phyloP scores from a whole-genome alignment of 2,888 invertebrate genomes.

The Linnaemya tessellans region DNA sequence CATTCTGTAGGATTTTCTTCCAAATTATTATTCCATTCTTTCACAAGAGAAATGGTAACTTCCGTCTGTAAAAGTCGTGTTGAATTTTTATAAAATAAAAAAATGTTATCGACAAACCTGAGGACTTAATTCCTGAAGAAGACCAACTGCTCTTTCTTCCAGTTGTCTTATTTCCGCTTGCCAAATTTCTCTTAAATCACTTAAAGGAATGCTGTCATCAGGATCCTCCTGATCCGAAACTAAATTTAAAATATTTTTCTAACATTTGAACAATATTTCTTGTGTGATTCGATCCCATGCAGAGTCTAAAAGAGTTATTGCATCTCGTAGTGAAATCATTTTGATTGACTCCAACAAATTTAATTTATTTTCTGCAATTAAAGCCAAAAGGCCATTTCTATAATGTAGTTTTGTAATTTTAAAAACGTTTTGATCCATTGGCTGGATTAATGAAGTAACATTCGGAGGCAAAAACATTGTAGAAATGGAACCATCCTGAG shows the following conservation, averaged over 20 bases:
- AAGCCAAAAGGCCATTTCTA: slow-evolving; percentile 36
- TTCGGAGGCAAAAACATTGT: slow-evolving; percentile 18
- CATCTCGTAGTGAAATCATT: slow-evolving; percentile 35
- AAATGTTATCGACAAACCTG: slow-evolving; percentile 23
- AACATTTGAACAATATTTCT: slow-evolving; percentile 32
- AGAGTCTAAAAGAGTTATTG: slow-evolving; percentile 31
- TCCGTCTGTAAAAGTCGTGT: slow-evolving; percentile 1
- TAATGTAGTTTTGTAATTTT: slow-evolving; percentile 40
- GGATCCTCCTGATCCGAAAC: slow-evolving; percentile 26
- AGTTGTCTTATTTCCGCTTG: slow-evolving; percentile 29
- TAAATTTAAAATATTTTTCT: slow-evolving; percentile 32
- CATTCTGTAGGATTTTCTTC: slow-evolving; percentile 5
- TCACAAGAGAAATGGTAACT: neutral
- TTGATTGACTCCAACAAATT: slow-evolving; percentile 39
- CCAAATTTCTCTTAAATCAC: slow-evolving; percentile 28
- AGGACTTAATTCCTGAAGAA: slow-evolving; percentile 19
- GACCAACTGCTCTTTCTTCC: slow-evolving; percentile 35
- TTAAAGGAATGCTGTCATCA: slow-evolving; percentile 14
- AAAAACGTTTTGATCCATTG: slow-evolving; percentile 33
- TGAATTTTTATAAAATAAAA: neutral
- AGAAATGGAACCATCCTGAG: slow-evolving; percentile 18
- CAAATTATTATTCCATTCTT: slow-evolving; percentile 10
- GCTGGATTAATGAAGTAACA: slow-evolving; percentile 25
- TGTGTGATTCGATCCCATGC: slow-evolving; percentile 38
- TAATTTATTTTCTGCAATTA: slow-evolving; percentile 31